These are phyloP conservation scores for Sebastes flavidus DNA, from an alignment of 2,797 vertebrate genomes.

Conservation along the genomic window DNA sequence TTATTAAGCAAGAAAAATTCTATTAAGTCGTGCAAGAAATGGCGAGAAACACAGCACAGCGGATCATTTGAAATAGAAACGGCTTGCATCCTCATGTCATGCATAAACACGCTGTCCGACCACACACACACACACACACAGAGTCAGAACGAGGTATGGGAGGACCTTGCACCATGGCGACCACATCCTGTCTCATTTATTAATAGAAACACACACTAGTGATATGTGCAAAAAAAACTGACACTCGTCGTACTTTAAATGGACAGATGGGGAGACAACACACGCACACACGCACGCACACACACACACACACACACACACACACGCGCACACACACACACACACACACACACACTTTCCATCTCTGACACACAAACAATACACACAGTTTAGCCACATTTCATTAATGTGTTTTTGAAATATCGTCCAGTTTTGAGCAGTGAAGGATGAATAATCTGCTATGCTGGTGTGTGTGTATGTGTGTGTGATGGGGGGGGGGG, in stretches of 20 bases:
- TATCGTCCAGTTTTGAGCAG: constrained; percentile 39
- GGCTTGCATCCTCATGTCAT: constrained; percentile 37
- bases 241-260: constrained; percentile 14
- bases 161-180: constrained; percentile 76
- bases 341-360: background rate
- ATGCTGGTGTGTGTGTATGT: constrained; percentile 4
- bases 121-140: constrained; percentile 28
- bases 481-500: background rate
- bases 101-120: constrained; percentile 55
- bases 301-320: background rate
- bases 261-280: constrained; percentile 19
- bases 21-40: background rate
- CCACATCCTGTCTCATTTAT: constrained; percentile 74
- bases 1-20: background rate
- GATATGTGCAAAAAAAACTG: constrained; percentile 32
- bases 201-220: constrained; percentile 11
- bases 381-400: background rate
- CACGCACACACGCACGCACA: background rate
- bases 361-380: background rate
- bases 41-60: background rate
- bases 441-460: constrained; percentile 65
- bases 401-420: constrained; percentile 17
- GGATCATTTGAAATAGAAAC: constrained; percentile 39
- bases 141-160: constrained; percentile 66
- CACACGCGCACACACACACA: background rate